Base-by-base conservation (phyloP, 2,888 invertebrate genomes). In the Syritta pipiens region DNA sequence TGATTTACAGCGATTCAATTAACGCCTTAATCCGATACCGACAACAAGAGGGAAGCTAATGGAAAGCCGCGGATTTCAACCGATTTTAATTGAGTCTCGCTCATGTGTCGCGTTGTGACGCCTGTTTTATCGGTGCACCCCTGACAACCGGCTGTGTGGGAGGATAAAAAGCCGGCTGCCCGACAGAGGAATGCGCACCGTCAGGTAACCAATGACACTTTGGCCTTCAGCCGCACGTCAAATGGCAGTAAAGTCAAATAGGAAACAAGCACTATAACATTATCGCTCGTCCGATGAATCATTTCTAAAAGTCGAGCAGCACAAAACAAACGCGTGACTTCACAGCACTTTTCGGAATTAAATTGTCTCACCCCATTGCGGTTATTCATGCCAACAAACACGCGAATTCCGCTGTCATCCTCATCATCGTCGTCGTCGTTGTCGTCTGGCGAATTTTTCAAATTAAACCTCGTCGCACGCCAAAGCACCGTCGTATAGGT, bases 1-100 rank as follows among this genome's bases (percentile, higher is more conserved):
- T 62, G 60, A 62, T 74, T 74, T 74, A 68, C 67, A 51, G 37
- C 57, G 48, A 79, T 68, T 79, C 74, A 79, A 79, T 79, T 74
- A 57, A 55, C 65, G 53, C 65, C 65, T 55, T 53, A 65, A 65
- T 65, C 53, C 65, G 65, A 53, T 55, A n/a, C n/a, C n/a, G n/a
- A n/a, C n/a, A n/a, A n/a, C n/a, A n/a, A n/a, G n/a, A n/a, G n/a
- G n/a, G n/a, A n/a, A n/a, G n/a, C n/a, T n/a, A n/a, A n/a, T n/a
- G n/a, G n/a, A n/a, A n/a, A n/a, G n/a, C n/a, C n/a, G n/a, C n/a
- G n/a, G n/a, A n/a, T n/a, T n/a, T n/a, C n/a, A n/a, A n/a, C n/a
- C n/a, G n/a, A n/a, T n/a, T n/a, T n/a, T n/a, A n/a, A n/a, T n/a
- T n/a, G n/a, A n/a, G n/a, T n/a, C n/a, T n/a, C n/a, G n/a, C n/a